Conservation (phyloP, 2,888 invertebrate genomes). For the Sialis fuliginosa region DNA sequence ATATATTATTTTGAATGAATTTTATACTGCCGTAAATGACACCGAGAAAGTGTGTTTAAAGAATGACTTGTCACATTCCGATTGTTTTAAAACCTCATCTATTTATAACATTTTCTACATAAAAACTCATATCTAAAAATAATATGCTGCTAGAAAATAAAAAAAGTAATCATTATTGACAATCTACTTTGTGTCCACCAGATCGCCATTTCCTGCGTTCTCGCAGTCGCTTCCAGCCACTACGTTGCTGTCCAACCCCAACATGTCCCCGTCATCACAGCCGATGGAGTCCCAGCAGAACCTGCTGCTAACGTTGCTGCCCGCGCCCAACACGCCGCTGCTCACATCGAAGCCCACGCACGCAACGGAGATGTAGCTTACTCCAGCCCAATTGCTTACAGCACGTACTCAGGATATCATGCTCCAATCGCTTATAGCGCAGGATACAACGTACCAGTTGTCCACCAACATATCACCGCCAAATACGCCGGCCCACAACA, state of each 20-base stretch:
- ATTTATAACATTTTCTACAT: no score
- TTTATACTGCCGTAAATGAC: no score
- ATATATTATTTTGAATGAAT: no score
- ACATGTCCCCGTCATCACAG: conserved; percentile 2
- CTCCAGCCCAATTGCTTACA: neutral
- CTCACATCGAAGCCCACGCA: conserved; percentile 26
- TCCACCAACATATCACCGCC: no score
- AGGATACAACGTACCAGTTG: no score
- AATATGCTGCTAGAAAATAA: no score
- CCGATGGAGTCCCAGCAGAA: conserved; percentile 5
- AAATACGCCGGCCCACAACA: conserved; percentile 1
- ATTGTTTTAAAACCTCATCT: no score
- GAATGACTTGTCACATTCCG: no score
- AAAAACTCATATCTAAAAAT: no score
- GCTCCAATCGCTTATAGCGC: neutral
- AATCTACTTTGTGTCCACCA: neutral
- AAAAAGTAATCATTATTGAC: no score
- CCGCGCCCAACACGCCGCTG: conserved; percentile 2
- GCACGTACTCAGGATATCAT: neutral
- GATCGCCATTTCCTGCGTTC: neutral
- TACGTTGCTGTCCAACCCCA: neutral
- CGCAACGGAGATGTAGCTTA: conserved; percentile 26
- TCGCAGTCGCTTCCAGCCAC: neutral
- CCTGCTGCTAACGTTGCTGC: conserved; percentile 6
- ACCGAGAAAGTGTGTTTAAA: no score